Evolutionary conservation across 2,113 vertebrate genomes (phyloP), one percentile per base, ranked within the genome.

Genomic region (Scolopax mira): DNA sequence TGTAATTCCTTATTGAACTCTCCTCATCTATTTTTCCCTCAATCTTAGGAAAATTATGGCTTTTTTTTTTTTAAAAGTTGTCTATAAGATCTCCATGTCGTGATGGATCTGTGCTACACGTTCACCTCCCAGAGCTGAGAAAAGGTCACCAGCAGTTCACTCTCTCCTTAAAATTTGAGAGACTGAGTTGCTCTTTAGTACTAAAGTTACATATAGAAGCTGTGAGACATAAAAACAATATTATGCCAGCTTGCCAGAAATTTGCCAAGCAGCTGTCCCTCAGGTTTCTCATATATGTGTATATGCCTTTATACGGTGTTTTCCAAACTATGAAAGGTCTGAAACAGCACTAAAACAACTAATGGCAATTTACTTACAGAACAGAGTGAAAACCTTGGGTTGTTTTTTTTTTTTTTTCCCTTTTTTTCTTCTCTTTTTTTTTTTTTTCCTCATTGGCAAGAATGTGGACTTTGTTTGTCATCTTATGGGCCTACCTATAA

Each of bases 401-500:
- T 10, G 9, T 54, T 48, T 67, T 8, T 5, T 8, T 54, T 55
- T 57, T 9, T 25, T 37, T 25, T 15, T 30, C 10, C 27, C 18
- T 6, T 16, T 58, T 14, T 10, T 22, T 41, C 18, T 28, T 15
- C 11, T 15, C 28, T 30, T 54, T 33, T 62, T 51, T 19, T 6
- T 39, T 10, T 27, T 27, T 3, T 64, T 46, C 6, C 39, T 89
- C 77, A 30, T 41, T 72, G 88, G 60, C 74, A 93, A 73, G 83
- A 91, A 88, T 28, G 48, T 39, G 58, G 49, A 91, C 90, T 97
- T 89, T 72, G 79, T 96, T 97, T 94, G 90, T 96, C 96, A 86
- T 96, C 89, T 65, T 37, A 75, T 65, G 85, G 58, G 86, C 94
- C 85, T 97, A 98, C 97, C 96, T 98, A 94, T 88, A 80, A 3